Evolutionary conservation across 2,888 invertebrate genomes (phyloP).

Genomic region (Lamellibrachia columna): DNA sequence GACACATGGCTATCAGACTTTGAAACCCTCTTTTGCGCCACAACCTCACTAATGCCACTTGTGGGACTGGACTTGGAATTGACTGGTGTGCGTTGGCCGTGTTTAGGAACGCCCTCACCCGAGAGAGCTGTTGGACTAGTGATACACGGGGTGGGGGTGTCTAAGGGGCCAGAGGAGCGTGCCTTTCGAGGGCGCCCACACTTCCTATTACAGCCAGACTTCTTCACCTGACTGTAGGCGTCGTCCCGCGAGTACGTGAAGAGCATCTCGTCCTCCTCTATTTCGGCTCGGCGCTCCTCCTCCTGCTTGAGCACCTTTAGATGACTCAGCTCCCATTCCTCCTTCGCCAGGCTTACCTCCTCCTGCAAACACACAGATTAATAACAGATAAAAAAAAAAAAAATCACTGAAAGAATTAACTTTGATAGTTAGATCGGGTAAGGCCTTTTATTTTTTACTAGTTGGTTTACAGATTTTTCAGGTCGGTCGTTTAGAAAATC

Average conservation of each 20-base stretch:
- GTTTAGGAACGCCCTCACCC: not conserved
- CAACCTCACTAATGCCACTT: not conserved
- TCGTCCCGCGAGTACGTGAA: conserved; percentile 82
- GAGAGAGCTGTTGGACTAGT: not conserved
- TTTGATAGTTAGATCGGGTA: too few species aligned
- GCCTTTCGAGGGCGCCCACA: not conserved
- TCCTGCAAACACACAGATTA: conserved; percentile 56
- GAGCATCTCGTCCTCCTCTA: conserved; percentile 70
- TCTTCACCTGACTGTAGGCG: conserved; percentile 86
- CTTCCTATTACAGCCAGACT: conserved; percentile 43
- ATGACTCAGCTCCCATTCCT: conserved; percentile 88
- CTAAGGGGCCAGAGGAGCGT: too few species aligned
- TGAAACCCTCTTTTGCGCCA: not conserved
- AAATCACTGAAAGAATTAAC: too few species aligned
- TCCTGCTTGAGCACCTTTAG: conserved; percentile 68
- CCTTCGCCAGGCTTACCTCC: conserved; percentile 72
- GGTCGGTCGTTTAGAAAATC: too few species aligned
- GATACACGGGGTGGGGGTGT: not conserved
- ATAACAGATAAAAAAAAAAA: not conserved
- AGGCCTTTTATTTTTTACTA: too few species aligned
- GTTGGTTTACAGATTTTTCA: not conserved
- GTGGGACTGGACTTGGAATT: not conserved
- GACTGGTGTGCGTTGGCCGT: not conserved
- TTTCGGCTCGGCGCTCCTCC: conserved; percentile 63
- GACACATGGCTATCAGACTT: not conserved